Percentiles rank a stretch among this genome's conserved stretches.
Conservation (phyloP, 2,113 vertebrate genomes). For the Aspidoscelis tigris region DNA sequence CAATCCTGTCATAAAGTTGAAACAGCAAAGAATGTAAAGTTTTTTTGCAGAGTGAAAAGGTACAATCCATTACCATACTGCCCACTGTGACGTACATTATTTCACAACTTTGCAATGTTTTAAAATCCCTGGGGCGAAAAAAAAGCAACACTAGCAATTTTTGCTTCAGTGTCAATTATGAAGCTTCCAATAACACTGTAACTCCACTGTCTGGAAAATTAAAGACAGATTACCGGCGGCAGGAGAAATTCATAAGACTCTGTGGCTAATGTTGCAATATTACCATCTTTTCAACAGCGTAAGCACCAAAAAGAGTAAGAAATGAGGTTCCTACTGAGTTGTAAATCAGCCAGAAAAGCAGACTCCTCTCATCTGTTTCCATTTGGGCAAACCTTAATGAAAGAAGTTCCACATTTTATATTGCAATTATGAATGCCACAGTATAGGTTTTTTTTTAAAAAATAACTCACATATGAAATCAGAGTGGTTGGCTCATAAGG, state of each 20-base stretch:
- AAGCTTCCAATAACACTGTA: background rate
- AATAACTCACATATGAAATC: no score
- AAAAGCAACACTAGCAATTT: background rate
- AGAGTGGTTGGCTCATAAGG: no score
- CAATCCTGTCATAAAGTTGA: background rate
- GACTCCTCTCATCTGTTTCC: background rate
- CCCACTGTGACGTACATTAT: background rate
- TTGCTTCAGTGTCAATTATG: background rate
- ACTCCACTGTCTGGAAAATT: background rate
- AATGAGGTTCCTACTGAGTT: background rate
- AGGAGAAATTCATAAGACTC: background rate
- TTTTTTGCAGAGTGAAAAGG: background rate
- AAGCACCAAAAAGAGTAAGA: background rate
- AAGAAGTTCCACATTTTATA: background rate
- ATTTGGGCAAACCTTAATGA: background rate
- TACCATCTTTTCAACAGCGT: background rate
- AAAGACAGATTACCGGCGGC: background rate
- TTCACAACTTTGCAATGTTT: background rate
- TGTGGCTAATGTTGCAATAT: background rate
- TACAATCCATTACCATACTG: no score
- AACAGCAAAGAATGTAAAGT: background rate
- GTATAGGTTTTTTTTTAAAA: no score
- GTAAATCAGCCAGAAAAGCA: background rate
- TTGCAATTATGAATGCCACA: background rate
- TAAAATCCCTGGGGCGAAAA: background rate